Evolutionary conservation across 2,888 invertebrate genomes (phyloP), one percentile per base, ranked within the genome.

Genomic region (Ornithoptera priamus): DNA sequence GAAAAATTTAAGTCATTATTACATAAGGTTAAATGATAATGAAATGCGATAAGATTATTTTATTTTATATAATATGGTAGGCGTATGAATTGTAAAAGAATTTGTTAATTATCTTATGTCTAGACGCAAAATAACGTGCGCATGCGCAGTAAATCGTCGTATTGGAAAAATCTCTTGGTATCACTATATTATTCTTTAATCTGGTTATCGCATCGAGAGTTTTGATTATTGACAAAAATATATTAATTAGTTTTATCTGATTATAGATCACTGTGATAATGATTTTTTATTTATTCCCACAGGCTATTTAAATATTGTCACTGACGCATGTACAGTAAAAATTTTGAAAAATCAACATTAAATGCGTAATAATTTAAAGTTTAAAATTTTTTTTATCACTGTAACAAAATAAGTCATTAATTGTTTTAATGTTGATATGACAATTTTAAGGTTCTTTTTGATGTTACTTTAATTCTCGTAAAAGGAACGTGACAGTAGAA

Each of bases 11-110:
- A 57, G 57, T 4, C 8, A 57, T 57, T 57, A 57, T 57, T 8
- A 18, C 70, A 66, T 71, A 71, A 59, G 69, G 72, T 71, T 57
- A 57, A 2, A 57, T 20, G 57, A 72, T 57, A 57, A 57, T 18
- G 18, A 8, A 57, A 20, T 4, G 20, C 12, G 57, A 57, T 57
- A 57, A 57, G 57, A 57, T 57, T 20, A 20, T 20, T 4, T 10
- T 57, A 8, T 10, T 39, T 39, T 39, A 39, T 39, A 39, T 39
- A 39, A 10, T 39, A 20, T 12, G 18, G 57, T 57, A 57, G 57
- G 57, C 57, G 6, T 57, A 20, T 17, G 17, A 50, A 50, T 15
- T 4, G 18, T 50, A 15, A 15, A 50, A 50, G 17, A 15, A 50
- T 15, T 50, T 18, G 18, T 17, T 5, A 18, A 50, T 50, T 50